Evolutionary conservation across 2,797 vertebrate species (phyloP), one percentile per base, ranked within the genome.

Genomic region (Sebastes iracundus): DNA sequence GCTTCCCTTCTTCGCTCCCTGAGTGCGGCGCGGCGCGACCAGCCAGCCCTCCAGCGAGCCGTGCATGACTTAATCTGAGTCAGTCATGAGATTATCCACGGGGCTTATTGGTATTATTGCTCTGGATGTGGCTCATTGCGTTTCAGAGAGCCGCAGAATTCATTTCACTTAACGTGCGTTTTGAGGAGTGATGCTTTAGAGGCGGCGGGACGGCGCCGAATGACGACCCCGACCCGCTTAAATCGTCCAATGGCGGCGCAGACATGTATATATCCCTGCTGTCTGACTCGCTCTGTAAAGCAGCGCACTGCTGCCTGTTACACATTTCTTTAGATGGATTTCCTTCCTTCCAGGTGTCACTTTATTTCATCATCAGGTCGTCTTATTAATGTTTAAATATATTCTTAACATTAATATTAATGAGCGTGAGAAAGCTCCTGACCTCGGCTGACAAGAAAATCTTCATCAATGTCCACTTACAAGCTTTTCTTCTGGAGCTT

Each of bases 41-140:
- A 79, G 79, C 86, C 84, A 82, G 80, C 72, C 83, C 82, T 79
- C 85, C 87, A 90, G 80, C 69, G 75, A 79, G 90, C 79, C 59
- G 75, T 79, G 87, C 87, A 83, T 87, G 89, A 89, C 89, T 90
- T 94, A 94, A 94, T 95, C 93, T 95, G 92, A 93, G 92, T 92
- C 90, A 91, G 91, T 87, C 90, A 89, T 90, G 88, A 93, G 93
- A 95, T 95, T 94, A 95, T 95, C 92, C 93, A 92, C 72, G 84
- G 87, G 88, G 91, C 87, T 95, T 94, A 94, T 92, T 93, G 88
- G 90, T 93, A 91, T 95, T 95, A 95, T 92, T 94, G 89, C 91
- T 90, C 90, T 85, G 88, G 87, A 92, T 92, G 94, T 91, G 94
- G 92, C 91, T 95, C 93, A 82, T 86, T 93, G 90, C 84, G 82